Evolutionary conservation across 2,797 vertebrate species (phyloP).

Genomic region (Typhlichthys subterraneus): DNA sequence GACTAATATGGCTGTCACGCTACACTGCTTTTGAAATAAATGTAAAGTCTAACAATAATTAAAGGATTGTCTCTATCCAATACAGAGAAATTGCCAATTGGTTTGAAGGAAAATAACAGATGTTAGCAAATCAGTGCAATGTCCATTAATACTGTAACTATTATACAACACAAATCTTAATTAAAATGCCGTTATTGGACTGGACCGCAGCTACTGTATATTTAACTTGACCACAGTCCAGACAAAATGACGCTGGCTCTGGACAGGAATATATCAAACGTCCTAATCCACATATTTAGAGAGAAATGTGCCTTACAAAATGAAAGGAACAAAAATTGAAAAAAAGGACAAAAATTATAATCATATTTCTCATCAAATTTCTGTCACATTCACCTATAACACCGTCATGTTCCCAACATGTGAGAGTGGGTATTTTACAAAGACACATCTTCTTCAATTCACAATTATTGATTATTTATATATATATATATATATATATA

Average conservation of each 20-base stretch:
- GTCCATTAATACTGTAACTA: slow-evolving; percentile 1
- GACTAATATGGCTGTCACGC: neutral
- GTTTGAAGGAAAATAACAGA: neutral
- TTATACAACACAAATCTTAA: slow-evolving; percentile 17
- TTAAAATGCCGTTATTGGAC: slow-evolving; percentile 4
- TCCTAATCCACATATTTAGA: too few relatives aligned
- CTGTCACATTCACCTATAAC: too few relatives aligned
- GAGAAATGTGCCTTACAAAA: too few relatives aligned
- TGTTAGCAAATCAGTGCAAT: neutral
- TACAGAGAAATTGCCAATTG: slow-evolving; percentile 11
- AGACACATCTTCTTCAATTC: too few relatives aligned
- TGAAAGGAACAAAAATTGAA: too few relatives aligned
- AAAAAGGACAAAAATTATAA: too few relatives aligned
- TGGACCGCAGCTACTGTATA: neutral
- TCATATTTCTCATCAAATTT: too few relatives aligned
- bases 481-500: too few relatives aligned
- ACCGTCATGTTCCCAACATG: too few relatives aligned
- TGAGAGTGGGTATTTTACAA: too few relatives aligned
- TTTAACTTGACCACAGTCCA: neutral
- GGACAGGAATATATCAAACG: neutral
- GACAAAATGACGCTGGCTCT: slow-evolving; percentile 7
- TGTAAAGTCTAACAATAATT: slow-evolving; percentile 10
- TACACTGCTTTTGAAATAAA: neutral
- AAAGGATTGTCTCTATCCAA: slow-evolving; percentile 5
- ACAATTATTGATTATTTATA: too few relatives aligned